Conservation (phyloP, 2,888 invertebrate genomes). For the Phorcus lineatus region DNA sequence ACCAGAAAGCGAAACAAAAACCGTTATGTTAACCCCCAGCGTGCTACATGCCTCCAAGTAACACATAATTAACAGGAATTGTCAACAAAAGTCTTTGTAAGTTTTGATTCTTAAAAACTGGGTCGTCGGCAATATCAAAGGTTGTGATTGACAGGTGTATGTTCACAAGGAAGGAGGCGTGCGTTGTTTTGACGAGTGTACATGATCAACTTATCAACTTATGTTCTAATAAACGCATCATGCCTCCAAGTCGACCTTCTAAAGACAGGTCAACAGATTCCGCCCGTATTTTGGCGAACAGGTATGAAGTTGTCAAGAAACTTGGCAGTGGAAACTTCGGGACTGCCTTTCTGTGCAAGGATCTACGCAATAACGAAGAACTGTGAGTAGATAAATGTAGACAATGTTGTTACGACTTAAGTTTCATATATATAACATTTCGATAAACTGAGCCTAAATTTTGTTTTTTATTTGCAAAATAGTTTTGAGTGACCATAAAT, state of each 20-base stretch:
- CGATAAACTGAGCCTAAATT: too few relatives aligned
- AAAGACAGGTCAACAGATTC: constrained; percentile 51
- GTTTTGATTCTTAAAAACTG: background rate
- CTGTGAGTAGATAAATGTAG: constrained; percentile 44
- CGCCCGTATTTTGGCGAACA: constrained; percentile 67
- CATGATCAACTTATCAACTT: background rate
- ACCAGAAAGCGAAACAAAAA: too few relatives aligned
- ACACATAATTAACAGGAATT: too few relatives aligned
- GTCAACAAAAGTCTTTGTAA: too few relatives aligned
- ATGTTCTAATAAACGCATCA: constrained; percentile 20
- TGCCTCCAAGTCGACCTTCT: constrained; percentile 46
- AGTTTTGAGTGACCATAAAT: too few relatives aligned
- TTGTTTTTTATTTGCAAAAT: too few relatives aligned
- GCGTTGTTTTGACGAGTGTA: background rate
- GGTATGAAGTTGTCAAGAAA: constrained; percentile 71
- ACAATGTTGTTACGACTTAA: too few relatives aligned
- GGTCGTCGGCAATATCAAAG: background rate
- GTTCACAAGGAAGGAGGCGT: background rate
- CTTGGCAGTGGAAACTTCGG: constrained; percentile 76
- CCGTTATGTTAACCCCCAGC: too few relatives aligned
- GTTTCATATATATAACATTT: too few relatives aligned
- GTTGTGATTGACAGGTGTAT: background rate
- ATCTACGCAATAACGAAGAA: constrained; percentile 59
- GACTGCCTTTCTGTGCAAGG: constrained; percentile 72
- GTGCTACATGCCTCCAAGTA: too few relatives aligned